Evolutionary conservation across 2,113 vertebrate species (phyloP), one percentile per base, ranked within the genome.

Genomic region (Herpetotheres cachinnans): DNA sequence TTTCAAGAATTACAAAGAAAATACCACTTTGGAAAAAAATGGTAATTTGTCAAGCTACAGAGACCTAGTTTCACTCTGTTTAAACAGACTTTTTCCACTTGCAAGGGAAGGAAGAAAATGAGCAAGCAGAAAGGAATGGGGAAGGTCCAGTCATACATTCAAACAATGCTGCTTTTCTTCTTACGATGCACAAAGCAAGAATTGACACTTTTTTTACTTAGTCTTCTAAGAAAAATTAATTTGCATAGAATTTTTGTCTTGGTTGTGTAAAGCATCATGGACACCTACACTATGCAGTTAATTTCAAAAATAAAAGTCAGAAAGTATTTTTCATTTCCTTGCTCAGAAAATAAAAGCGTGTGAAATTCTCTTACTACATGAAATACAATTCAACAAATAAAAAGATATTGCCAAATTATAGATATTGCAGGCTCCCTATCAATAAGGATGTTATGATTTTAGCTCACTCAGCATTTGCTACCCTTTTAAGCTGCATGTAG

Each of bases 101-200:
- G 82, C 56, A 84, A 95, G 19, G 63, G 82, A 40, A 97, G 34
- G 86, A 95, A 97, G 90, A 97, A 97, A 95, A 83, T 96, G 96
- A 97, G 92, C 95, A 97, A 97, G 92, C 84, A 96, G 95, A 97
- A 97, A 97, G 97, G 97, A 97, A 98, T 97, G 97, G 95, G 98
- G 96, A 98, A 98, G 97, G 95, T 96, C 93, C 95, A 97, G 73
- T 77, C 59, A 15, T 96, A 97, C 84, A 88, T 69, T 92, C 40
- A 96, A 95, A 98, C 98, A 98, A 98, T 96, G 90, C 54, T 92
- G 87, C 91, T 96, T 97, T 98, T 98, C 97, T 98, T 98, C 97
- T 97, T 63, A 79, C 14, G 26, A 86, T 93, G 72, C 61, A 97
- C 83, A 96, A 97, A 97, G 90, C 72, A 91, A 78, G 86, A 97